Percentiles rank a stretch among this genome's conserved stretches.
phyloP scores from a whole-genome alignment of 2,888 invertebrate species.

The Ectobius pallidus region DNA sequence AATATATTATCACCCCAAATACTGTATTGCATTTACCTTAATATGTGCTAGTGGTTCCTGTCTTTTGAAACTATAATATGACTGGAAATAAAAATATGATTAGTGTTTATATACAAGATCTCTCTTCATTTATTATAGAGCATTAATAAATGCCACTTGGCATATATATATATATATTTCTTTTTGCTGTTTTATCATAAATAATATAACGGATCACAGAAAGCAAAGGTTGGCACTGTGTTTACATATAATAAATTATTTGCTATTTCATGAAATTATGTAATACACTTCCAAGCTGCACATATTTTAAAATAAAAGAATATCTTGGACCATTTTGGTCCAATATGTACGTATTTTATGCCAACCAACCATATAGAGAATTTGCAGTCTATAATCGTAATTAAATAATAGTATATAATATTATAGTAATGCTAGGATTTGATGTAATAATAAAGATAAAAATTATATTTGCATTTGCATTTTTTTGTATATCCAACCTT shows the following conservation, averaged over 20 bases:
- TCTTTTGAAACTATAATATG: not conserved
- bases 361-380: slow-evolving; percentile 19
- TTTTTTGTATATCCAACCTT: slow-evolving; percentile 19
- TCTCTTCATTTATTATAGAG: not conserved
- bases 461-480: slow-evolving; percentile 30
- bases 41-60: not conserved
- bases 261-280: slow-evolving; percentile 18
- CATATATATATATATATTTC: too few relatives aligned
- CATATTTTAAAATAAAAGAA: slow-evolving; percentile 5
- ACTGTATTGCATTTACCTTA: not conserved
- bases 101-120: not conserved
- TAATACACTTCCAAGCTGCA: slow-evolving; percentile 27
- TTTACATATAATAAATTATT: too few relatives aligned
- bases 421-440: slow-evolving; percentile 11
- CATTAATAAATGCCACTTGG: slow-evolving; percentile 18
- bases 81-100: slow-evolving; percentile 18
- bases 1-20: too few relatives aligned
- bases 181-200: slow-evolving; percentile 14
- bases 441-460: slow-evolving; percentile 31
- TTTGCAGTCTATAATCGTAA: slow-evolving; percentile 19
- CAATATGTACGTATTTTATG: slow-evolving; percentile 12
- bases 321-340: not conserved
- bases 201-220: slow-evolving; percentile 37
- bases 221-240: slow-evolving; percentile 37
- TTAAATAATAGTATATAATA: slow-evolving; percentile 13